Evolutionary conservation across 2,113 vertebrate species (phyloP).

Genomic region (Equus quagga): DNA sequence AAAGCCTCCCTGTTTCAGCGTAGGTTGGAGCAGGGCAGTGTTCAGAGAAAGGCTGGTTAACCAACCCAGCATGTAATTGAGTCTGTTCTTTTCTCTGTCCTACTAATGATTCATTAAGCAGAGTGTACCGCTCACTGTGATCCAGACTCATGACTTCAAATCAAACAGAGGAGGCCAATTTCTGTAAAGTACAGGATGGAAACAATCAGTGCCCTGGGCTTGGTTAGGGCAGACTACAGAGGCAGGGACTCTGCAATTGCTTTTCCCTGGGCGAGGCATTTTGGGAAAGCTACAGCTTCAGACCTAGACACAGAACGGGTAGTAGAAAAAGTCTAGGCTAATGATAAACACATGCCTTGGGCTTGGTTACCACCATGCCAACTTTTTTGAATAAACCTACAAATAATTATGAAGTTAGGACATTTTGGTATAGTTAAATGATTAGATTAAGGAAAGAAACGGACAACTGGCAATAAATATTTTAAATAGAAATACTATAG

Average conservation of each 20-base stretch:
- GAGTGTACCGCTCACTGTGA: conserved; percentile 73
- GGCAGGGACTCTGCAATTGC: not conserved
- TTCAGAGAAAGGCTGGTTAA: conserved; percentile 74
- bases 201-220: conserved; percentile 36
- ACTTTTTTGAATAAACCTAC: conserved; percentile 23
- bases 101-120: conserved; percentile 84
- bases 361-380: not conserved
- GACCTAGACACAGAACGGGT: not conserved
- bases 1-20: conserved; percentile 82
- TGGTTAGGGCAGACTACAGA: conserved; percentile 8
- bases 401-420: conserved; percentile 54
- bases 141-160: conserved; percentile 77
- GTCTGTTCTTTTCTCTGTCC: conserved; percentile 84
- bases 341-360: conserved; percentile 14
- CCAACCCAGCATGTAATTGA: conserved; percentile 80
- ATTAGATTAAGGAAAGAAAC: conserved; percentile 42
- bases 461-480: not conserved
- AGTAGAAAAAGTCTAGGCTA: not conserved
- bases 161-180: conserved; percentile 75
- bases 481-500: conserved; percentile 57
- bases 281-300: conserved; percentile 58
- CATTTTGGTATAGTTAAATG: conserved; percentile 52
- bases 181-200: conserved; percentile 65
- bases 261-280: conserved; percentile 43
- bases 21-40: conserved; percentile 52